Conservation (phyloP, 2,113 vertebrate species). For the Lasiurus borealis region DNA sequence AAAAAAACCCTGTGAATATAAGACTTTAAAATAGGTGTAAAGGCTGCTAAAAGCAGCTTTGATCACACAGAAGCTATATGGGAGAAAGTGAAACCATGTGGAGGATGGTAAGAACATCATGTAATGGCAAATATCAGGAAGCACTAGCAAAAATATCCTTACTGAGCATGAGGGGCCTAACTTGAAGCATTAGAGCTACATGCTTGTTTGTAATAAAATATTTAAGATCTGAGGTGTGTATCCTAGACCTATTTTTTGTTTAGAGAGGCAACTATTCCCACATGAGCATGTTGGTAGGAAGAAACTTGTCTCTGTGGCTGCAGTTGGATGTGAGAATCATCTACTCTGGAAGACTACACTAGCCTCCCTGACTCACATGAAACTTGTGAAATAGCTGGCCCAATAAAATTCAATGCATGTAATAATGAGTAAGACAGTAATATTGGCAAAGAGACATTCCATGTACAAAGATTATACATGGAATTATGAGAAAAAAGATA, state of each 20-base stretch:
- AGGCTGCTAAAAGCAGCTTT: background rate
- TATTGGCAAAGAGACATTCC: background rate
- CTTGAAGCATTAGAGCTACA: background rate
- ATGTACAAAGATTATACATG: background rate
- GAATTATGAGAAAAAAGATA: background rate
- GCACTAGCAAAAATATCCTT: background rate
- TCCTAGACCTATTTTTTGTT: background rate
- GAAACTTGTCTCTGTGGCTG: background rate
- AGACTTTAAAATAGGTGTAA: background rate
- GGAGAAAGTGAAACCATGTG: background rate
- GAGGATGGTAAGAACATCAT: background rate
- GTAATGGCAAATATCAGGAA: background rate
- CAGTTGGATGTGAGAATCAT: background rate
- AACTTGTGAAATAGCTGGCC: background rate
- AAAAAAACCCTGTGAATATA: too few relatives aligned
- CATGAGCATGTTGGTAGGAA: background rate
- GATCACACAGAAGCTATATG: background rate
- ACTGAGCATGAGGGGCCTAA: background rate
- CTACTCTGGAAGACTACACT: background rate
- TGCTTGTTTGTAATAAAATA: background rate
- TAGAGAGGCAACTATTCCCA: background rate
- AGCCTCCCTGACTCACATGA: background rate
- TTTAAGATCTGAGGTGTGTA: background rate
- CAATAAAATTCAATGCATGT: background rate
- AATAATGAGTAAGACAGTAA: background rate